Conservation (phyloP, 2,797 vertebrate genomes). For the Tragelaphus oryx region DNA sequence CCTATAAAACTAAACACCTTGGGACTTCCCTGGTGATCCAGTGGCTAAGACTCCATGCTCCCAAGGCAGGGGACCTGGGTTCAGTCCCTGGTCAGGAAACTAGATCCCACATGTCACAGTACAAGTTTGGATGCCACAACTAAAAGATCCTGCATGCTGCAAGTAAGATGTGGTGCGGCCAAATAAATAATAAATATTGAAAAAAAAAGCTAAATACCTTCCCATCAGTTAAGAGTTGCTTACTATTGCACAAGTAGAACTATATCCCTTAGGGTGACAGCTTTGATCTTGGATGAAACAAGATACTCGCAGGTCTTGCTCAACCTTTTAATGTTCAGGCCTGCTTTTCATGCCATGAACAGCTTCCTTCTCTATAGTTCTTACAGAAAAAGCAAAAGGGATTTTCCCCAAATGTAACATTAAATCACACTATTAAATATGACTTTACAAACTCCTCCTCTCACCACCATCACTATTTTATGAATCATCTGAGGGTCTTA, state of each 20-base stretch:
- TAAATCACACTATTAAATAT: neutral
- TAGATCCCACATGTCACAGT: neutral
- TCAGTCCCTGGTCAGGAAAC: neutral
- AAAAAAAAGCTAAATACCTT: neutral
- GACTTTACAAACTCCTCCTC: neutral
- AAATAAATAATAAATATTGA: neutral
- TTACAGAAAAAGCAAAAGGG: neutral
- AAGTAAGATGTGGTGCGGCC: neutral
- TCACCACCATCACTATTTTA: neutral
- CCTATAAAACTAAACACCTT: neutral
- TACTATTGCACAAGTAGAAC: rapidly evolving
- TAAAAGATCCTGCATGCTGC: neutral
- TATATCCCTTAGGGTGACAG: neutral
- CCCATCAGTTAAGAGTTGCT: neutral
- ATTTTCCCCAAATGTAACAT: neutral
- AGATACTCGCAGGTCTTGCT: neutral
- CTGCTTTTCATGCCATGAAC: neutral
- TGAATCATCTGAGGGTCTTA: neutral
- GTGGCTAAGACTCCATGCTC: neutral
- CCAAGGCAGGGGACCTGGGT: neutral
- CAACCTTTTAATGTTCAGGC: neutral
- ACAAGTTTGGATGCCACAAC: neutral
- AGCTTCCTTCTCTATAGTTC: neutral
- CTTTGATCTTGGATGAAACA: neutral
- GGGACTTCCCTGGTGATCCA: neutral